phyloP scores from a whole-genome alignment of 1,140 invertebrate genomes.

The Protaetia brevitarsis region DNA sequence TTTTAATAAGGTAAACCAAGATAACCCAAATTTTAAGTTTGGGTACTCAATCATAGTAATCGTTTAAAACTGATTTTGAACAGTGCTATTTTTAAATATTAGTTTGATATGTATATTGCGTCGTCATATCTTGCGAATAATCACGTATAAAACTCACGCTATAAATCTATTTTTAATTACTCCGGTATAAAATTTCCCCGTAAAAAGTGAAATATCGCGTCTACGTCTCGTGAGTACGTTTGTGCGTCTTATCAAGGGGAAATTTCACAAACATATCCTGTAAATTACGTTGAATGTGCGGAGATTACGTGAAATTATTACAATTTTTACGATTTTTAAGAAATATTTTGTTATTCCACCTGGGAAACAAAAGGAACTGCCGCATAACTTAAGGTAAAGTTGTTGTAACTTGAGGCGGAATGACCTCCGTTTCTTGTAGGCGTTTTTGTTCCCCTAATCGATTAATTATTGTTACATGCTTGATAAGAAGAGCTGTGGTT shows the following conservation, averaged over 20 bases:
- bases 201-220: conserved; percentile 8
- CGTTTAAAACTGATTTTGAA: too few species aligned
- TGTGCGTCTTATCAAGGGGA: background rate
- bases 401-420: conserved; percentile 9
- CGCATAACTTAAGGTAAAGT: conserved; percentile 1
- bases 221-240: background rate
- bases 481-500: conserved; percentile 9
- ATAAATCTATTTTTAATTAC: conserved; percentile 12
- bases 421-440: conserved; percentile 15
- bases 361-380: background rate
- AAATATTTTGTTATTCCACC: background rate
- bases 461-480: conserved; percentile 18
- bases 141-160: background rate
- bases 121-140: background rate
- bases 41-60: too few species aligned
- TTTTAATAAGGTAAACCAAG: too few species aligned
- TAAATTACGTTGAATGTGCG: conserved; percentile 8
- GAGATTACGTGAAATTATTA: conserved; percentile 14
- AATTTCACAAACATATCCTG: conserved; percentile 16
- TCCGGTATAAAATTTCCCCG: background rate
- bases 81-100: background rate
- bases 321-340: conserved; percentile 18
- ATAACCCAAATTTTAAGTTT: too few species aligned
- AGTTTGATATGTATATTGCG: background rate
- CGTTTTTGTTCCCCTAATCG: conserved; percentile 6